Conservation (phyloP, 1,140 invertebrate species). For the Pseudomyrmex cubaensis region DNA sequence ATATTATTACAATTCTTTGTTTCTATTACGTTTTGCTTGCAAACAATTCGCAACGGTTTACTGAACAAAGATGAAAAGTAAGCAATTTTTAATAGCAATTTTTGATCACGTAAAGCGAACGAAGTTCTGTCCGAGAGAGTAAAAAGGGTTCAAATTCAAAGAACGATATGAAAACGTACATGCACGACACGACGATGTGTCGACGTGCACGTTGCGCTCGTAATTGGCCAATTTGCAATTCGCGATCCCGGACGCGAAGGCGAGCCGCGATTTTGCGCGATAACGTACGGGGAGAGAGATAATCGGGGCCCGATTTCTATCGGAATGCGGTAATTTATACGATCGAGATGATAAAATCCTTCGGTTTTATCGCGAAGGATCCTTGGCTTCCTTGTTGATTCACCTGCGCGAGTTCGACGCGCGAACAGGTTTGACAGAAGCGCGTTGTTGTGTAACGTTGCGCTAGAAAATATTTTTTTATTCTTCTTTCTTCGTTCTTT, state of each 20-base stretch:
- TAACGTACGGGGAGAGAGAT: conserved; percentile 33
- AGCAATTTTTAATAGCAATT: too few relatives aligned
- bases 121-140: too few relatives aligned
- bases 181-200: conserved; percentile 13
- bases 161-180: not conserved
- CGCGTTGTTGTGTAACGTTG: not conserved
- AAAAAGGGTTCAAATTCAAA: not conserved
- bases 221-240: conserved; percentile 64
- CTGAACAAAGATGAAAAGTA: too few relatives aligned
- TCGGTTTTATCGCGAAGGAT: conserved; percentile 2
- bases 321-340: conserved; percentile 63
- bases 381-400: conserved; percentile 35
- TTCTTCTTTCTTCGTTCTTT: not conserved
- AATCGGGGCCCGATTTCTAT: conserved; percentile 61
- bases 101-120: too few relatives aligned
- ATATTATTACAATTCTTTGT: too few relatives aligned
- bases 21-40: too few relatives aligned
- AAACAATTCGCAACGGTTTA: too few relatives aligned
- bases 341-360: conserved; percentile 46
- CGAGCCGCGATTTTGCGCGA: conserved; percentile 46
- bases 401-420: conserved; percentile 41
- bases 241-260: conserved; percentile 49
- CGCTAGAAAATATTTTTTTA: not conserved
- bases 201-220: conserved; percentile 33
- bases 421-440: not conserved